phyloP scores from a whole-genome alignment of 2,797 vertebrate genomes.

The Platalea minor region DNA sequence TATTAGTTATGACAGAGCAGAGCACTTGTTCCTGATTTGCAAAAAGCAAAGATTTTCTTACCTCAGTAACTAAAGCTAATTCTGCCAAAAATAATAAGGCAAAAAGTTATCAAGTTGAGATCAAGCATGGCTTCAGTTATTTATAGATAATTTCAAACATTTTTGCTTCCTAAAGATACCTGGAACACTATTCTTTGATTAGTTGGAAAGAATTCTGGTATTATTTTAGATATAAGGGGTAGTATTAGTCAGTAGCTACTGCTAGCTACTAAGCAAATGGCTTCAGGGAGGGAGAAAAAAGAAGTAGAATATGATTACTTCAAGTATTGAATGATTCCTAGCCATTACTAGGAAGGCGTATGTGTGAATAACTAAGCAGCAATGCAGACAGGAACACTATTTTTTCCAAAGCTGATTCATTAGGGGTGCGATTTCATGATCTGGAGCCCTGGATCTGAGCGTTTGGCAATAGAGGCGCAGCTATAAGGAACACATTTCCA shows the following conservation, averaged over 20 bases:
- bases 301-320: background rate
- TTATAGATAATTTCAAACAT: background rate
- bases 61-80: background rate
- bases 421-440: background rate
- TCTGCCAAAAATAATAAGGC: background rate
- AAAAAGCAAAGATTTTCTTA: background rate
- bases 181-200: background rate
- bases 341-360: background rate
- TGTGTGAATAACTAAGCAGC: background rate
- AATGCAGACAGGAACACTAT: background rate
- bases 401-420: background rate
- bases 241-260: background rate
- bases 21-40: background rate
- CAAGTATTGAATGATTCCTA: background rate
- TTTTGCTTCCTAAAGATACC: background rate
- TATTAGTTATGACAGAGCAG: background rate
- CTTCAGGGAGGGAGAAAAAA: background rate
- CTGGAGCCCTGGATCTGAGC: background rate
- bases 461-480: background rate
- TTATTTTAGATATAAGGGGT: background rate
- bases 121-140: background rate
- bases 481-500: background rate
- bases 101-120: background rate
- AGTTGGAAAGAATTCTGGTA: background rate
- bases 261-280: background rate